phyloP scores from a whole-genome alignment of 2,888 invertebrate genomes.

The Epistrophella euchroma region DNA sequence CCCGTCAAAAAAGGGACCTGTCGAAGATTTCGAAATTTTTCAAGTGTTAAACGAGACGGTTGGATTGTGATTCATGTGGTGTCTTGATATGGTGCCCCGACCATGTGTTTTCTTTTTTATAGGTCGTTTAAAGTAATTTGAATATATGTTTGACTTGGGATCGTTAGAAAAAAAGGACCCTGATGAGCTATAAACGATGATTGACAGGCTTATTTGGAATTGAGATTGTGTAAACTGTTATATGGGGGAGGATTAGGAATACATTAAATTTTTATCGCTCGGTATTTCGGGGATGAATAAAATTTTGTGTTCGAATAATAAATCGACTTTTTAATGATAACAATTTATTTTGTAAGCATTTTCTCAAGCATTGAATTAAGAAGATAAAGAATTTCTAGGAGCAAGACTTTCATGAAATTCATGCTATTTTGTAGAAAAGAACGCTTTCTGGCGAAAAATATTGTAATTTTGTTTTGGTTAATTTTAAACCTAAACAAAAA shows the following conservation, averaged over 20 bases:
- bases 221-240: conserved; percentile 16
- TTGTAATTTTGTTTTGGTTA: no score
- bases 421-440: no score
- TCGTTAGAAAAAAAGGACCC: conserved; percentile 1
- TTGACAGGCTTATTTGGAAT: conserved; percentile 40
- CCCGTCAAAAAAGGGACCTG: conserved; percentile 64
- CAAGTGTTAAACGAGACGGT: conserved; percentile 69
- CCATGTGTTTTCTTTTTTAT: conserved; percentile 54
- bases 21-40: conserved; percentile 49
- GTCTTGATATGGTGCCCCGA: conserved; percentile 14
- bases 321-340: not conserved
- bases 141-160: conserved; percentile 36
- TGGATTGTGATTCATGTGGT: conserved; percentile 56
- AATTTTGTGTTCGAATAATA: not conserved
- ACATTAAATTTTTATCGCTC: conserved; percentile 9
- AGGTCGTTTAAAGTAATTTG: conserved; percentile 53
- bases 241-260: not conserved
- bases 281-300: not conserved
- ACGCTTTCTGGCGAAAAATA: no score
- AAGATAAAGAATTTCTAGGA: no score
- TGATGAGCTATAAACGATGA: conserved; percentile 34
- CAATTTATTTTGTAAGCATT: not conserved
- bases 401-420: no score
- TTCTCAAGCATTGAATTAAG: no score
- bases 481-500: no score